Evolutionary conservation across 1,140 invertebrate genomes (phyloP).

Genomic region (Drosophila dunni): DNA sequence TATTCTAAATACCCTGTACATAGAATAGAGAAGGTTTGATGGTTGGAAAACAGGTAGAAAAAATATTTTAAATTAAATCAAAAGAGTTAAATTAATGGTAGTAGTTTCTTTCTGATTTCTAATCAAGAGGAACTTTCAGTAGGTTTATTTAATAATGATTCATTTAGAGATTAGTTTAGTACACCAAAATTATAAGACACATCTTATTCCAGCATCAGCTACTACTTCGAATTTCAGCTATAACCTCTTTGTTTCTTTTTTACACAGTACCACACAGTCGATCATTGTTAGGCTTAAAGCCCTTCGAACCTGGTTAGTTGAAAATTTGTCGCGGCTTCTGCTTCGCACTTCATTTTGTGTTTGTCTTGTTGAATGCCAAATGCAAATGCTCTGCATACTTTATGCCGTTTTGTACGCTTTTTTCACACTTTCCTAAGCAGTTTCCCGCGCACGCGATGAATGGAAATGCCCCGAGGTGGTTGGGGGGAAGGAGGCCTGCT

Average conservation of each 20-base stretch:
- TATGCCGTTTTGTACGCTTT: constrained; percentile 75
- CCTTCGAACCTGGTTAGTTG: constrained; percentile 36
- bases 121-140: too few relatives aligned
- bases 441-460: constrained; percentile 37
- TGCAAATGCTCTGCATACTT: constrained; percentile 84
- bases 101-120: too few relatives aligned
- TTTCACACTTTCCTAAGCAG: constrained; percentile 62
- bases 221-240: too few relatives aligned
- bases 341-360: constrained; percentile 82
- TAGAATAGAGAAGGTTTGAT: neutral
- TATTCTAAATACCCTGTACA: constrained; percentile 38
- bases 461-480: constrained; percentile 35
- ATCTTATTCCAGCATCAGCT: too few relatives aligned
- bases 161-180: neutral
- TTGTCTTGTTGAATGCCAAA: constrained; percentile 84
- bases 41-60: neutral
- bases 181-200: neutral
- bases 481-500: constrained; percentile 1
- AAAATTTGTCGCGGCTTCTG: constrained; percentile 79
- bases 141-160: neutral
- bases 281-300: neutral
- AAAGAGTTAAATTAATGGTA: too few relatives aligned
- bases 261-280: constrained; percentile 11
- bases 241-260: neutral
- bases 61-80: neutral